Base-by-base conservation (phyloP, 53 echinoderm and acorn worm genomes). In the Patiria pectinifera region DNA sequence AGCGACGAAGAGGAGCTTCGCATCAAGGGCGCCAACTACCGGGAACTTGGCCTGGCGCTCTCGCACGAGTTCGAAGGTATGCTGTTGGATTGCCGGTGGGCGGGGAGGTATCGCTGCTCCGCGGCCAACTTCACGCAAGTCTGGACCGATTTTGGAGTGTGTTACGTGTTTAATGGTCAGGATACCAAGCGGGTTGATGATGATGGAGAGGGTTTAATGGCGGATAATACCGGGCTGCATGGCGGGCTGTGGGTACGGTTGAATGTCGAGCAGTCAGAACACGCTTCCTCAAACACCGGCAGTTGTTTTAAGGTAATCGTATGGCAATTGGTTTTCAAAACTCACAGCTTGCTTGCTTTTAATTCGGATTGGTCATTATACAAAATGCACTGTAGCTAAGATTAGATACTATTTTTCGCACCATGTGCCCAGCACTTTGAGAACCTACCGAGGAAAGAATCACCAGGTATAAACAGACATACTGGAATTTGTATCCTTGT, bases 81-180 rank as follows among this genome's bases (percentile, higher is more conserved):
- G 71, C 86, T 86, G 3, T 48, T 86, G 86, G 72, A 62, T n/a
- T 86, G 86, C 86, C 48, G 72, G 19, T 86, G 86, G 86, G 85
- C n/a, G n/a, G 85, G 85, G 49, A 44, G 69, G 63, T 35, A 35
- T 13, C 45, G 53, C 0, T 86, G 86, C 49, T 86, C 86, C 4
- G 74, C 86, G n/a, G 86, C 48, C 23, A 86, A 86, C 58, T 86
- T 86, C 86, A 86, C 71, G 3, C 86, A 47, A n/a, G 74, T 86
- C 11, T 86, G 86, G 86, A 86, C 86, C 48, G 86, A 86, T 47
- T 46, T 71, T 48, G 86, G 86, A 6, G 86, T 86, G 74, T 86
- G 86, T 48, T 62, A 86, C 23, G 86, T 48, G 18, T 86, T 71
- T 24, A 86, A 86, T 48, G 86, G 71, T 25, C 3, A 71, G 44